Evolutionary conservation across 1,140 invertebrate genomes (phyloP), one percentile per base, ranked within the genome.

Genomic region (Eumeta japonica): DNA sequence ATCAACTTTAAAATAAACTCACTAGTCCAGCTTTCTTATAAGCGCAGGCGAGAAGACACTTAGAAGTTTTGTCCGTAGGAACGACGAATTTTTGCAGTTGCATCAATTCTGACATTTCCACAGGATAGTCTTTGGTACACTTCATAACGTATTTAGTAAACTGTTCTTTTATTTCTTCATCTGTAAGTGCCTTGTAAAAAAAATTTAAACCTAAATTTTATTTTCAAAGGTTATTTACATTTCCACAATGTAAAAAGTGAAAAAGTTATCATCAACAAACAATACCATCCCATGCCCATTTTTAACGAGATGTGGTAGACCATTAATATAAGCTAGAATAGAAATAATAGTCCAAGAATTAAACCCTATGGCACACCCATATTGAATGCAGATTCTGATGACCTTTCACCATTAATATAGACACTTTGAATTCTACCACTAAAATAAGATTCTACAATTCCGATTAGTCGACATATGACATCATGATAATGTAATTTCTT

Each of bases 31-130:
- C 38, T 32, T 48, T 41, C 29, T 31, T 67, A 16, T 67, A 67
- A 19, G 58, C 47, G 34, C 66, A 71, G 1, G 62, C 64, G 0
- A 71, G 38, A 1, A 71, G 35, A 37, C 66, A 71, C 34, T 68
- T 62, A 0, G 48, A 41, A 3, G 57, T 49, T 1, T 34, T 33
- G 2, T 60, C 60, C 2, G 48, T 62, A 0, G 67, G 67, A 0
- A 50, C 27, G 3, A 48, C 37, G 3, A 56, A 33, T 7, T 41
- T 27, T 33, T 70, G 60, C 14, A 72, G 20, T 10, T 43, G 34
- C 20, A 59, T 16, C 29, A 66, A 10, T 11, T 72, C 67, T 0
- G 5, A 12, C 38, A 65, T 47, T 0, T 56, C 54, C 7, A 72
- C 52, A 2, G 56, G 45, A 15, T 56, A 31, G 2, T 61, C 50